Evolutionary conservation across 1,140 invertebrate genomes (phyloP).

Genomic region (Psix sp.): DNA sequence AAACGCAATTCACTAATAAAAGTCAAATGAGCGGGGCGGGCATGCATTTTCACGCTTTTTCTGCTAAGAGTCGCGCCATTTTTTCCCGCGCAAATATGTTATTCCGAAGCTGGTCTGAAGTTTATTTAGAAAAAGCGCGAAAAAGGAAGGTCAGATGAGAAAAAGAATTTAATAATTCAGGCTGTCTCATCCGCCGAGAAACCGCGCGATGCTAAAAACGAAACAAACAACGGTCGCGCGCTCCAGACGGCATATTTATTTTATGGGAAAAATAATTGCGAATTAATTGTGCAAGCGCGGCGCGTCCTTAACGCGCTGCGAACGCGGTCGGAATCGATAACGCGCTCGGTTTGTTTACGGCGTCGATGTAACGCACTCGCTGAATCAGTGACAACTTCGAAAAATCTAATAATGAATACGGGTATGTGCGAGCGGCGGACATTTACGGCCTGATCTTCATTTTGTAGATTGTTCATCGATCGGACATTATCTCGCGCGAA

Average conservation of each 20-base stretch:
- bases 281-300: slow-evolving; percentile 39
- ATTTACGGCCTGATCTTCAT: neutral
- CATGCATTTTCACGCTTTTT: too few species aligned
- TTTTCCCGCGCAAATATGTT: too few species aligned
- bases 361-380: slow-evolving; percentile 33
- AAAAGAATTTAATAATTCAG: slow-evolving; percentile 17
- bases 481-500: too few species aligned
- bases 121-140: too few species aligned
- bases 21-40: too few species aligned
- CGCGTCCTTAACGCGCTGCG: slow-evolving; percentile 18
- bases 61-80: too few species aligned
- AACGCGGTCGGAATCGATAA: slow-evolving; percentile 33
- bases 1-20: too few species aligned
- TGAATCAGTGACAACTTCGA: too few species aligned
- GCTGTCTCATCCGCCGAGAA: neutral
- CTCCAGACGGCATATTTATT: slow-evolving; percentile 13
- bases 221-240: slow-evolving; percentile 39
- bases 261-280: slow-evolving; percentile 26
- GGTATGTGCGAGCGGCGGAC: too few species aligned
- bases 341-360: slow-evolving; percentile 33
- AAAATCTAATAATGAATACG: too few species aligned
- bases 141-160: too few species aligned
- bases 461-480: slow-evolving; percentile 48
- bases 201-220: slow-evolving; percentile 12
- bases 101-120: too few species aligned